Conservation (phyloP, 2,888 invertebrate species). For the Liopterus haemorrhoidalis region DNA sequence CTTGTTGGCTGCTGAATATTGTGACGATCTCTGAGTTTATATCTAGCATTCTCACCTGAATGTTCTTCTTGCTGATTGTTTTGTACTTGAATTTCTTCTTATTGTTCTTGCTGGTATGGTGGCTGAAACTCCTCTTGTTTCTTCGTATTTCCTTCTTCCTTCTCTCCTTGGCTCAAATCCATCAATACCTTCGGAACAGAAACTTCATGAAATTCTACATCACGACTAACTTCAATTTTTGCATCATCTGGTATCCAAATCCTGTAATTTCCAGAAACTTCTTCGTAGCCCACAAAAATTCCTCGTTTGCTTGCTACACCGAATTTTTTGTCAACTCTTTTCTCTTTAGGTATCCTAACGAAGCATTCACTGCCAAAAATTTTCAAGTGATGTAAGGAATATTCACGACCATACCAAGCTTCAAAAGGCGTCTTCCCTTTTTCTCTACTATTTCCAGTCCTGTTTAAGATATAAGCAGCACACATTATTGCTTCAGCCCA, state of each 20-base stretch:
- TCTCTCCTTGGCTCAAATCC: background rate
- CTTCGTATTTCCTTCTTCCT: background rate
- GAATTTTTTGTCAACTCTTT: constrained; percentile 20
- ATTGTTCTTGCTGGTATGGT: no score
- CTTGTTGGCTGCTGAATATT: background rate
- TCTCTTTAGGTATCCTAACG: no score
- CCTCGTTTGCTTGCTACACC: constrained; percentile 8
- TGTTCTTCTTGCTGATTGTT: no score
- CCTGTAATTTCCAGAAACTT: constrained; percentile 17
- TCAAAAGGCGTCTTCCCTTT: no score
- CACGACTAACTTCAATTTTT: constrained; percentile 18
- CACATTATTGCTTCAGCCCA: constrained; percentile 21
- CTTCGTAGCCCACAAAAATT: constrained; percentile 22
- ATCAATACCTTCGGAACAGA: constrained; percentile 1
- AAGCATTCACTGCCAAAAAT: no score
- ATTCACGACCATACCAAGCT: no score
- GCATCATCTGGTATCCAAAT: constrained; percentile 11
- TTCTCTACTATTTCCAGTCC: background rate
- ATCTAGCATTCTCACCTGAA: background rate
- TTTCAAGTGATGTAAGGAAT: no score
- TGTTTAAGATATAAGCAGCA: constrained; percentile 13
- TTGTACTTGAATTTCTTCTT: no score
- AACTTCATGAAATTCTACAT: constrained; percentile 19
- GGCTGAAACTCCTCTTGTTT: no score
- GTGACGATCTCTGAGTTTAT: background rate